These are phyloP conservation scores for Ctenosaura bakeri DNA, from an alignment of 2,797 vertebrate genomes.

Conservation along the genomic window DNA sequence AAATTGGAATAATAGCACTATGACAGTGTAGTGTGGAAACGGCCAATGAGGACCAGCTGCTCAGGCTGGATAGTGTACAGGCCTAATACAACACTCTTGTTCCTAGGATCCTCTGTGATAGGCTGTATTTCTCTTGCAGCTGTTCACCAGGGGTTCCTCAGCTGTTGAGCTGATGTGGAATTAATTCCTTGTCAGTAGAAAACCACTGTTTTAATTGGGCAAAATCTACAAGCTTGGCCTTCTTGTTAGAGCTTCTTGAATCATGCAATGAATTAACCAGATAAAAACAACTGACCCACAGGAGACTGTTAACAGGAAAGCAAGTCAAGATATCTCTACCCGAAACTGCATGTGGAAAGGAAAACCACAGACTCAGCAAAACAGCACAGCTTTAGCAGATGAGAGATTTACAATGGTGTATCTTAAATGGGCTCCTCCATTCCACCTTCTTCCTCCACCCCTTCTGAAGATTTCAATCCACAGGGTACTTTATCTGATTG, in stretches of 20 bases:
- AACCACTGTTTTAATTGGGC: constrained; percentile 49
- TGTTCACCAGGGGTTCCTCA: neutral
- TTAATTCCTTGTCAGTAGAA: neutral
- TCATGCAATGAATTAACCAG: constrained; percentile 70
- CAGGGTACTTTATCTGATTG: constrained; percentile 77
- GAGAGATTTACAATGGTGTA: constrained; percentile 70
- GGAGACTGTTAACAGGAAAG: constrained; percentile 48
- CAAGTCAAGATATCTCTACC: constrained; percentile 73
- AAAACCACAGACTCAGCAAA: constrained; percentile 73
- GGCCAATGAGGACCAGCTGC: neutral
- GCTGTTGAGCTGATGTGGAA: neutral
- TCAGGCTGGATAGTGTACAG: no score
- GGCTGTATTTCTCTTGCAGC: neutral
- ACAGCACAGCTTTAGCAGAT: constrained; percentile 62
- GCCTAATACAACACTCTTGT: neutral
- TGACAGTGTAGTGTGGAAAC: no score
- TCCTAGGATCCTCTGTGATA: constrained; percentile 9
- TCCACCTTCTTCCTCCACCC: neutral
- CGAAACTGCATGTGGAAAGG: constrained; percentile 68
- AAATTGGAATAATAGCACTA: no score
- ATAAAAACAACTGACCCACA: constrained; percentile 54
- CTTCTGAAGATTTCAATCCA: constrained; percentile 61
- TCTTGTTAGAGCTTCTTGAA: constrained; percentile 70
- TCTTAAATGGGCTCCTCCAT: constrained; percentile 59
- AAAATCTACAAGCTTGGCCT: neutral